Evolutionary conservation across 2,888 invertebrate genomes (phyloP), one percentile per base, ranked within the genome.

Genomic region (Creontiades dilutus): DNA sequence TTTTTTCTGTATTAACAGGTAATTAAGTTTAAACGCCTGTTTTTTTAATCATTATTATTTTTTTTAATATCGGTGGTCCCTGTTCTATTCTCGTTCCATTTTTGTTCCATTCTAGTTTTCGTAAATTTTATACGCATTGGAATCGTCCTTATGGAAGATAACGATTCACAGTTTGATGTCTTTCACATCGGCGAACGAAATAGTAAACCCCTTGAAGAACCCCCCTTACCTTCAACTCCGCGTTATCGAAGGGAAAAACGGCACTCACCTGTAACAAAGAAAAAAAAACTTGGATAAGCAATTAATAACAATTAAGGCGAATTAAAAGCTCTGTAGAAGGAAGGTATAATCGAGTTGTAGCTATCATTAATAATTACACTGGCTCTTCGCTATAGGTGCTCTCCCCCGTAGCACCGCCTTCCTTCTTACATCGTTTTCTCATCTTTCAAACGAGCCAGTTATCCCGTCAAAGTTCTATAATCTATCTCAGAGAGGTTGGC

Each of bases 331-430:
- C 19, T 48, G 82, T 27, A 48, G 82, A 52, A 52, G 52, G 52
- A 80, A 82, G 52, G 55, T 82, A 82, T 82, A 82, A 82, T 82
- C 82, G 82, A 82, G 52, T 48, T 82, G 82, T 28, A 52, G 82
- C 82, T 27, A 82, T 82, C 82, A 82, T 82, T 82, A 48, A 82
- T 82, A 82, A 82, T 82, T 82, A 82, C 82, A 52, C 13, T 52
- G 19, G 37, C 14, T 23, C 82, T 52, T 23, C 27, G 52, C 48
- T 46, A n/a, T 52, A 16, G 28, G 23, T 28, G 2, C 13, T 75
- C 12, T 12, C 75, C 28, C 19, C 12, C 2, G 23, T 14, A 19
- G 12, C 68, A 23, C 16, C 19, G 23, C 46, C 46, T 3, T 3
- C 19, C 28, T 80, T 47, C 78, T 80, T 19, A 37, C n/a, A 46